Conservation (phyloP, 2,888 invertebrate genomes). For the Microdon myrmicae region DNA sequence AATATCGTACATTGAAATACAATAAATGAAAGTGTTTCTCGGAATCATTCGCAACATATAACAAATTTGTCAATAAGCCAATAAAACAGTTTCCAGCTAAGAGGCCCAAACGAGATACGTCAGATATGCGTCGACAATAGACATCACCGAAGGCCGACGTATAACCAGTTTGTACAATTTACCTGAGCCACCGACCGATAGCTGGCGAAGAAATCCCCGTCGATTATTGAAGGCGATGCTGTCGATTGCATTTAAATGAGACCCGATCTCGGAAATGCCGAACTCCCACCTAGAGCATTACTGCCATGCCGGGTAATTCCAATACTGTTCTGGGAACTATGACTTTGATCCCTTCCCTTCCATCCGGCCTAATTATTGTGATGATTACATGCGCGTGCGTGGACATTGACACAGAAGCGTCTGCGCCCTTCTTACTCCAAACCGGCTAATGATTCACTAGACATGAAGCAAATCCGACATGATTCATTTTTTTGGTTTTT, state of each 20-base stretch:
- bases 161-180: constrained; percentile 6
- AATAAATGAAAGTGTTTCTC: constrained; percentile 17
- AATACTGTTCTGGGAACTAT: constrained; percentile 11
- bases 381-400: constrained; percentile 10
- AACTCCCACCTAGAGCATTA: background rate
- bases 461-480: constrained; percentile 3
- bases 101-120: constrained; percentile 15
- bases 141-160: constrained; percentile 20
- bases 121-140: constrained; percentile 18
- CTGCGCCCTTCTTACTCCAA: too few species aligned
- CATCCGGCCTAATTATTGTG: constrained; percentile 8
- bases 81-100: constrained; percentile 30
- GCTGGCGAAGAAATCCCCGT: constrained; percentile 31
- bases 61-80: constrained; percentile 31
- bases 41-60: constrained; percentile 28
- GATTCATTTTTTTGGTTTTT: constrained; percentile 21
- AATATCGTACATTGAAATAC: too few species aligned
- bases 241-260: constrained; percentile 55
- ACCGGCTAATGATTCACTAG: constrained; percentile 17
- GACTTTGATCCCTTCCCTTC: constrained; percentile 11
- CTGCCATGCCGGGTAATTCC: constrained; percentile 18
- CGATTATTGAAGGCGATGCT: constrained; percentile 27
- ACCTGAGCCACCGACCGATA: constrained; percentile 19
- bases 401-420: constrained; percentile 1
- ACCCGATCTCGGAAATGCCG: constrained; percentile 23